Base-by-base conservation (phyloP, 1,140 invertebrate species). In the Cryptotermes secundus region DNA sequence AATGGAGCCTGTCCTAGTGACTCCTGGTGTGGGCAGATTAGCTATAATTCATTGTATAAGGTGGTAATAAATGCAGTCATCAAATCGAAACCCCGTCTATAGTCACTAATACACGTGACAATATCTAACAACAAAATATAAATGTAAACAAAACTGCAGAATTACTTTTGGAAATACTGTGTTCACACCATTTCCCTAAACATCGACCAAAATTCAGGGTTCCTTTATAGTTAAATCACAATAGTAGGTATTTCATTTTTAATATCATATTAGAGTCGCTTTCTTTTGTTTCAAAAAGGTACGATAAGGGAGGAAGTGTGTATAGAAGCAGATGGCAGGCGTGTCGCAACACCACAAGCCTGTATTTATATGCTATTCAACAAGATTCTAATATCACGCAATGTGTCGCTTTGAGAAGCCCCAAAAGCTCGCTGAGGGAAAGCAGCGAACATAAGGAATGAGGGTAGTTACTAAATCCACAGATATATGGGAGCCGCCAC, bases 311-410 rank as follows among this genome's bases (percentile, higher is more conserved):
- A 72, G n/a, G 59, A 31, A 72, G 26, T 72, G 7, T 72, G 26
- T 72, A n/a, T 31, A 16, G n/a, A 72, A 72, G 31, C 59, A 72
- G 59, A 6, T 72, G 59, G 59, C 59, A 31, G 59, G 59, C 59
- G 59, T 31, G 59, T 72, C 59, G 2, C 59, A 72, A 72, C n/a
- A 31, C n/a, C 59, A 72, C 59, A n/a, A 31, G 59, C 26, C 59
- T 72, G 26, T 72, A 31, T 4, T 72, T 72, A 31, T 72, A 2
- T 72, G 26, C 59, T 3, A 72, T 72, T 3, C 26, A 31, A 31
- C 59, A 16, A 72, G 59, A 72, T 72, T 72, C n/a, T n/a, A 72
- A 31, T 72, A 72, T 72, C 59, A 72, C 59, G 59, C 59, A 72
- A 72, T 72, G 9, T 72, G 59, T 72, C 59, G 59, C 26, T 72